Conservation (phyloP, 2,888 invertebrate genomes). For the Argynnis bischoffii region DNA sequence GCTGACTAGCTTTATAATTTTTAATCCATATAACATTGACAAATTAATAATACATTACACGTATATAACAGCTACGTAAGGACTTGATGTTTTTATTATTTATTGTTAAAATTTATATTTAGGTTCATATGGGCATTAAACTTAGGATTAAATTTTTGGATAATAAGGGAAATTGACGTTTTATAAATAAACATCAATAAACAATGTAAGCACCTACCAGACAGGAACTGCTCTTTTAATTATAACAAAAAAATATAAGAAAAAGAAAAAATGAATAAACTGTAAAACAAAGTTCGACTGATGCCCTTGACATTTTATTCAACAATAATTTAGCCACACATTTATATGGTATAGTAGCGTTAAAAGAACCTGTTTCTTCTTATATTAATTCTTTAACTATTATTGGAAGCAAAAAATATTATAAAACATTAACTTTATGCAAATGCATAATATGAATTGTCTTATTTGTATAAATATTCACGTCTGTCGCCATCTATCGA, state of each 20-base stretch:
- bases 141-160: no score
- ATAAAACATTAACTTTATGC: no score
- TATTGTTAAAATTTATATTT: no score
- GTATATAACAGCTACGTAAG: no score
- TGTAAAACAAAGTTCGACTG: conserved; percentile 23
- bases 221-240: conserved; percentile 5
- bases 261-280: conserved; percentile 18
- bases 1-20: no score
- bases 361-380: conserved; percentile 7
- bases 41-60: no score
- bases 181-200: neutral
- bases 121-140: no score
- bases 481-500: conserved; percentile 10
- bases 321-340: conserved; percentile 17
- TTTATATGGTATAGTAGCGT: conserved; percentile 5
- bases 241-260: conserved; percentile 16
- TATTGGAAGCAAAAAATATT: neutral
- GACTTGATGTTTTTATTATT: no score
- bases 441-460: no score
- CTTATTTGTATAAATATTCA: neutral
- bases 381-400: conserved; percentile 10
- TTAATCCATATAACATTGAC: no score
- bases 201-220: neutral
- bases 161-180: neutral
- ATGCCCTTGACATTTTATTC: conserved; percentile 26